Percentiles rank a stretch among this genome's conserved stretches.
Conservation (phyloP, 2,113 vertebrate genomes). For the Plectropomus leopardus region DNA sequence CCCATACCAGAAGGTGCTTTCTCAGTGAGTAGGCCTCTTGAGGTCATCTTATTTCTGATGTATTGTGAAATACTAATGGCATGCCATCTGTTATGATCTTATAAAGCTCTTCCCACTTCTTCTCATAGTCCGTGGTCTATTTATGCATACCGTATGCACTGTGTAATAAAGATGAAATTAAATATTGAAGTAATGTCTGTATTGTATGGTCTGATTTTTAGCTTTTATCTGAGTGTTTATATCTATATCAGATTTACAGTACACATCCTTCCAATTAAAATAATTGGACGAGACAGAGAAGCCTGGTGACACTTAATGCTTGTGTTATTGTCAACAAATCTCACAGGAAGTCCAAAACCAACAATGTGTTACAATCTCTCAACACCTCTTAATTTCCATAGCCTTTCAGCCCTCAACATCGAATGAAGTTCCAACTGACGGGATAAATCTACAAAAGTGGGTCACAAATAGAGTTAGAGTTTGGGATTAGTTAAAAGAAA, state of each 20-base stretch:
- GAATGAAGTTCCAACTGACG: not conserved
- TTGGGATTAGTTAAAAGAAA: not conserved
- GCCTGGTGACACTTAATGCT: not conserved
- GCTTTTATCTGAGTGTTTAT: not conserved
- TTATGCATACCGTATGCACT: not conserved
- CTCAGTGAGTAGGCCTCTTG: not conserved
- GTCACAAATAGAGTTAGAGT: not conserved
- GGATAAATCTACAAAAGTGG: not conserved
- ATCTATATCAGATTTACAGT: not conserved
- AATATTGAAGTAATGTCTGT: not conserved
- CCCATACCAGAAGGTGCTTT: slow-evolving; percentile 19
- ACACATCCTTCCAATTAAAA: not conserved
- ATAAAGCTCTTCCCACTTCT: slow-evolving; percentile 1
- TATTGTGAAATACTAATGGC: slow-evolving; percentile 24
- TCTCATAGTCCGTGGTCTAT: not conserved
- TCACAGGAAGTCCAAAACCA: not conserved
- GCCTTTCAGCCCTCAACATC: too few species aligned
- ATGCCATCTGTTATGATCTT: slow-evolving; percentile 42
- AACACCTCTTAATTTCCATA: too few species aligned
- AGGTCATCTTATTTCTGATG: slow-evolving; percentile 37
- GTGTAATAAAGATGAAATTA: not conserved
- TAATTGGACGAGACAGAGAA: not conserved
- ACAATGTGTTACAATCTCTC: too few species aligned
- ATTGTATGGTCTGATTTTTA: not conserved
- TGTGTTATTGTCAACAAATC: not conserved